phyloP scores from a whole-genome alignment of 2,797 vertebrate genomes.

The Peromyscus eremicus region DNA sequence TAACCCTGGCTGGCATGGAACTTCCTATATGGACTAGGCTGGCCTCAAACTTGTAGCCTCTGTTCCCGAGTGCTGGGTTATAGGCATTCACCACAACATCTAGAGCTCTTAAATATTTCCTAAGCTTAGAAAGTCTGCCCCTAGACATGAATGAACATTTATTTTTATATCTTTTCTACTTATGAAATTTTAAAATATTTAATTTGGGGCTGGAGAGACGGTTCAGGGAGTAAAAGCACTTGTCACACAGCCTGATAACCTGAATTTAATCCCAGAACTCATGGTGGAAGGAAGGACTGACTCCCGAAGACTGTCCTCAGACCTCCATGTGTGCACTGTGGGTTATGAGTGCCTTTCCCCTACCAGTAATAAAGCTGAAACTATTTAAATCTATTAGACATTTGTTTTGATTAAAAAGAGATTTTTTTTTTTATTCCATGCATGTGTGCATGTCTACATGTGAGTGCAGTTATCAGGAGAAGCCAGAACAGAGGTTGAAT shows the following conservation, averaged over 20 bases:
- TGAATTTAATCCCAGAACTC: not conserved
- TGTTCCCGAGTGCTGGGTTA: not conserved
- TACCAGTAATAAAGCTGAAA: not conserved
- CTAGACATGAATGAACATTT: conserved; percentile 20
- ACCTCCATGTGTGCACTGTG: not conserved
- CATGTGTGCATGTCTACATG: not conserved
- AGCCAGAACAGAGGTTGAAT: not conserved
- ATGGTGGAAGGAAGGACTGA: not conserved
- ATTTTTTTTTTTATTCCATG: not conserved
- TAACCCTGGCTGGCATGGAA: not conserved
- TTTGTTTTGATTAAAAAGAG: conserved; percentile 8
- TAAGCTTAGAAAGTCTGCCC: conserved; percentile 18
- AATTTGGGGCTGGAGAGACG: not conserved
- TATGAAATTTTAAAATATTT: conserved; percentile 31
- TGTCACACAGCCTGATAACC: not conserved
- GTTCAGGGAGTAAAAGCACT: not conserved
- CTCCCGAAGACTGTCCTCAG: not conserved
- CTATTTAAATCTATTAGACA: not conserved
- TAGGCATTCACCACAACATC: not conserved
- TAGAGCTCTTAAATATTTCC: not conserved
- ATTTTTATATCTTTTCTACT: conserved; percentile 50
- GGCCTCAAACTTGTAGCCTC: not conserved
- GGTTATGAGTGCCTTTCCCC: not conserved
- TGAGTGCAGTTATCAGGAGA: not conserved
- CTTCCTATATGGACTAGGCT: not conserved